Base-by-base conservation (phyloP, 92 coral and sea anemone species). In the Hydrozoanthus gracilis region DNA sequence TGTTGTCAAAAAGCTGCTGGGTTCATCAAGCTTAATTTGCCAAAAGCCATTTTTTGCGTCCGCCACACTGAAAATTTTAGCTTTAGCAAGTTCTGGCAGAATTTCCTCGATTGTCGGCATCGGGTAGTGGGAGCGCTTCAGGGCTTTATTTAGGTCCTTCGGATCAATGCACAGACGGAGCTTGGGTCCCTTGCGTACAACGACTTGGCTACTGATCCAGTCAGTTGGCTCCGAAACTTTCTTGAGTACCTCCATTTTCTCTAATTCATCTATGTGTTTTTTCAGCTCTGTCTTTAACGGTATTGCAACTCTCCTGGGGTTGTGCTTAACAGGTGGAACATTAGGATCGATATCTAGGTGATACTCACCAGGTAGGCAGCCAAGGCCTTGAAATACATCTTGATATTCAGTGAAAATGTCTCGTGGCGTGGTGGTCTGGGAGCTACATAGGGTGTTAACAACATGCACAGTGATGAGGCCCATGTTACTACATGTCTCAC, bases 171-270 rank as follows among this genome's bases (percentile, higher is more conserved):
- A n/a, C n/a, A n/a, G n/a, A n/a, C n/a, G n/a, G n/a, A n/a, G n/a
- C n/a, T n/a, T n/a, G n/a, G n/a, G n/a, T n/a, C n/a, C n/a, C n/a
- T n/a, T n/a, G n/a, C n/a, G 50, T 60, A 82, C 87, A 15, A 82
- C 87, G 12, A 65, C 77, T 82, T 82, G 77, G 77, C 87, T 82
- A 56, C 87, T 82, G 7, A 82, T 82, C 87, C 87, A 83, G 10
- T 70, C 87, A 18, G 79, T 69, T 46, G 87, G 87, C 58, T 82
- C 51, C 20, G 77, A 45, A 16, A 83, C 87, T 83, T 83, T 83
- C 87, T 83, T 60, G 73, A 82, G 76, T 39, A 60, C 86, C 48
- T 61, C 47, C 86, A 51, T 51, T 55, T 79, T 79, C n/a, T n/a
- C n/a, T n/a, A n/a, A n/a, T n/a, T 6, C 71, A 18, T 79, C 84